Base-by-base conservation (phyloP, 2,113 vertebrate species). In the Pantherophis guttatus region DNA sequence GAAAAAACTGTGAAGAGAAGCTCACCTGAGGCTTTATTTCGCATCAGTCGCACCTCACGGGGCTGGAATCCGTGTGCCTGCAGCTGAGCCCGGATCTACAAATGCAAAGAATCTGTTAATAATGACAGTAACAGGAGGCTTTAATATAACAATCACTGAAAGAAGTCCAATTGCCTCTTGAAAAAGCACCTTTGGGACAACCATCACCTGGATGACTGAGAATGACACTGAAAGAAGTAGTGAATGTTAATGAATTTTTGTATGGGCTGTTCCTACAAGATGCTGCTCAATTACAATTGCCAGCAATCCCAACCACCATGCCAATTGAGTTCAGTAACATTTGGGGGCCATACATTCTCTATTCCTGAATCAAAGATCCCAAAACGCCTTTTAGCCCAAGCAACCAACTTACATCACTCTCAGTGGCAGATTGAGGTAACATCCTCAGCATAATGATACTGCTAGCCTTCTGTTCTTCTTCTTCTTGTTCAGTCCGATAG, bases 11-110 rank as follows among this genome's bases (percentile, higher is more conserved):
- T 87, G 95, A 97, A 97, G 96, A 1, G 96, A 88, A 93, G 96
- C 98, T 98, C 98, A 99, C 98, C 98, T 98, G 98, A 98, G 59
- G 98, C 98, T 97, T 99, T 99, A 96, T 99, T 99, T 96, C 98
- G 98, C 98, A 99, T 99, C 91, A 99, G 98, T 50, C 98, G 98
- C 94, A 99, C 98, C 93, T 99, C 98, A 94, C 98, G 98, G 12
- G 98, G 98, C 95, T 98, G 98, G 96, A 98, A 97, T n/a, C 98
- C 98, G 52, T 99, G 98, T 90, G 98, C 98, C 97, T 99, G 98
- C 94, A 99, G 97, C 87, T 98, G 98, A 62, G 97, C 97, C n/a
- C 98, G 98, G 94, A 99, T 99, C 98, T 99, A 91, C 53, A 91
- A 75, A 87, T 91, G 93, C 39, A 92, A 44, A 94, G 86, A 53